A percentile compares a stretch with the other conserved stretches of the same genome.
phyloP scores from a whole-genome alignment of 2,888 invertebrate species.

The Scrobipalpa atriplicella region DNA sequence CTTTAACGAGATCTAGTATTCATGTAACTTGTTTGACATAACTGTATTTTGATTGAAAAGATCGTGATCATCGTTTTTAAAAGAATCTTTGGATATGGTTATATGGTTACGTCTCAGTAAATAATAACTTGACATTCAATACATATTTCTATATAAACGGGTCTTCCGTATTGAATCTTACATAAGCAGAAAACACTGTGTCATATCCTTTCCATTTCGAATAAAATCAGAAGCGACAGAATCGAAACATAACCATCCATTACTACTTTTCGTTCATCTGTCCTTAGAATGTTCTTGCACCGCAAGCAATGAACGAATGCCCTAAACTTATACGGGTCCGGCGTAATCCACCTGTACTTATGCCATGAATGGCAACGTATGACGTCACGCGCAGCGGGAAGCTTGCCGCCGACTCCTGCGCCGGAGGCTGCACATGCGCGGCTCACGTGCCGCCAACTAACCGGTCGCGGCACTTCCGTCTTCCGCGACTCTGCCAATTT shows the following conservation, averaged over 20 bases:
- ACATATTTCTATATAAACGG: not conserved
- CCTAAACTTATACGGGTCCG: not conserved
- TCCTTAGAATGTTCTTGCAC: not conserved
- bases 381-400: conserved; percentile 54
- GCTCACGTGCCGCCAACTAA: conserved; percentile 43
- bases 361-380: conserved; percentile 23
- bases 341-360: not conserved
- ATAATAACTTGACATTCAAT: not conserved
- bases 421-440: conserved; percentile 34
- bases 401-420: conserved; percentile 34
- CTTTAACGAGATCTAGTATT: not conserved
- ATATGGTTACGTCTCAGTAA: not conserved
- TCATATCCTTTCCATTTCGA: not conserved
- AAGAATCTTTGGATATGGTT: conserved; percentile 33
- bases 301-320: not conserved
- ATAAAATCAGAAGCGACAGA: not conserved
- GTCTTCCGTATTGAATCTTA: not conserved
- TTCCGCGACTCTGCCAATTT: conserved; percentile 45
- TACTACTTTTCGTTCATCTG: not conserved
- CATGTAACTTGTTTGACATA: conserved; percentile 37
- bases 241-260: not conserved
- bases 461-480: conserved; percentile 64
- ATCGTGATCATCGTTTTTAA: not conserved
- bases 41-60: not conserved
- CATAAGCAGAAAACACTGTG: not conserved